Percentiles rank a stretch among this genome's conserved stretches.
Evolutionary conservation across 2,797 vertebrate genomes (phyloP).

Genomic region (Falco rusticolus): DNA sequence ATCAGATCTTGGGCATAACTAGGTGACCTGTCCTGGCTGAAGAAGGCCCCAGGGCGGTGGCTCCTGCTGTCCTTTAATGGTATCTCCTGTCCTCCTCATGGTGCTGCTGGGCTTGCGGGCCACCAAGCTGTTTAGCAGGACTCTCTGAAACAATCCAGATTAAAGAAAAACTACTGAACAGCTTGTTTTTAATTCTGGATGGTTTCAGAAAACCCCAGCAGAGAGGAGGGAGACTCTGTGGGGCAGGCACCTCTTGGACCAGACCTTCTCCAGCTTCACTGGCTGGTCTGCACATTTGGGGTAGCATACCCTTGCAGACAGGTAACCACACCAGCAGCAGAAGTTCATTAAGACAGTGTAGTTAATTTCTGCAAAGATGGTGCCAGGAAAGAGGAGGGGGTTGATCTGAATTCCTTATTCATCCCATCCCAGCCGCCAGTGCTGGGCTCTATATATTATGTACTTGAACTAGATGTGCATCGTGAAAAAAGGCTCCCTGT

Average conservation of each 20-base stretch:
- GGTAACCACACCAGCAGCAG: not conserved
- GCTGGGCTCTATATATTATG: conserved; percentile 1
- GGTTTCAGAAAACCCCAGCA: not conserved
- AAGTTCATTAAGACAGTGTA: not conserved
- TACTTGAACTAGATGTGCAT: conserved; percentile 28
- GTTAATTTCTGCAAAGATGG: conserved; percentile 30
- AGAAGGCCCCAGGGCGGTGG: not conserved
- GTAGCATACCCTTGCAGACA: not conserved
- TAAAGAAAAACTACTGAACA: not conserved
- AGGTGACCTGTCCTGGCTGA: not conserved
- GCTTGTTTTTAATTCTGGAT: not conserved
- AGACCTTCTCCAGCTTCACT: not conserved
- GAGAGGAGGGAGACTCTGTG: not conserved
- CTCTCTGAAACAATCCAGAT: not conserved
- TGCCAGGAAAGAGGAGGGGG: not conserved
- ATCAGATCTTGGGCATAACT: conserved; percentile 1
- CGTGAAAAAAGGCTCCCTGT: conserved; percentile 46
- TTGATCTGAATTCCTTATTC: conserved; percentile 27
- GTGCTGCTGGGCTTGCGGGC: not conserved
- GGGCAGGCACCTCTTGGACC: not conserved
- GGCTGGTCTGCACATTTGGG: not conserved
- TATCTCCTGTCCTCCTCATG: not conserved
- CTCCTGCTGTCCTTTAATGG: not conserved
- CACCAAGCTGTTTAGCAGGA: not conserved
- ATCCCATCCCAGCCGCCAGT: not conserved